A percentile compares a stretch with the other conserved stretches of the same genome.
Conservation (phyloP, 2,888 invertebrate species). For the Melanotus villosus region DNA sequence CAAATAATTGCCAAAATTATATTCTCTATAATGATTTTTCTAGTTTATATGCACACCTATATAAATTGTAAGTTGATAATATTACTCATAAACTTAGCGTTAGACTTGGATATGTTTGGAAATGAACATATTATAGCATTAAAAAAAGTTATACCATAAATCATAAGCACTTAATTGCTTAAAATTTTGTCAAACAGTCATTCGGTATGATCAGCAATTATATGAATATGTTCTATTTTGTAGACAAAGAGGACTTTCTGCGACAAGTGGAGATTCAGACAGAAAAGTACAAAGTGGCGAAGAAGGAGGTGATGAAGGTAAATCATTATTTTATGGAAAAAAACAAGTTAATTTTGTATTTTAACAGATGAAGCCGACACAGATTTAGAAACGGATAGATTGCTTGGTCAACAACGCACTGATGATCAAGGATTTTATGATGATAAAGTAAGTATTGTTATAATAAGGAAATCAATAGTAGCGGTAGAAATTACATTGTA, state of each 20-base stretch:
- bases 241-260: conserved; percentile 72
- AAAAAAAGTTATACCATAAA: too few relatives aligned
- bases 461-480: background rate
- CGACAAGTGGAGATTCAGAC: conserved; percentile 74
- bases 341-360: conserved; percentile 5
- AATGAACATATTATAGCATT: too few relatives aligned
- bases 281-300: conserved; percentile 79
- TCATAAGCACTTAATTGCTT: too few relatives aligned
- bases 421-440: conserved; percentile 94
- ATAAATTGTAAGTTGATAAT: too few relatives aligned
- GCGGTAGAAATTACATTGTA: conserved; percentile 11
- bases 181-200: too few relatives aligned
- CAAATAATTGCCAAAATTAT: too few relatives aligned
- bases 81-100: too few relatives aligned
- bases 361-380: conserved; percentile 90
- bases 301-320: conserved; percentile 71
- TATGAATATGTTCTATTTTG: background rate
- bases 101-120: too few relatives aligned
- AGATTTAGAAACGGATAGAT: conserved; percentile 96
- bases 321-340: conserved; percentile 9
- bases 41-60: too few relatives aligned
- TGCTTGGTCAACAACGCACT: conserved; percentile 94
- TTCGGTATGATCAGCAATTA: too few relatives aligned
- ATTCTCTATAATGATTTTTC: too few relatives aligned
- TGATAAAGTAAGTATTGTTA: conserved; percentile 77